phyloP scores from a whole-genome alignment of 2,888 invertebrate species.

The Cheilosia urbana region DNA sequence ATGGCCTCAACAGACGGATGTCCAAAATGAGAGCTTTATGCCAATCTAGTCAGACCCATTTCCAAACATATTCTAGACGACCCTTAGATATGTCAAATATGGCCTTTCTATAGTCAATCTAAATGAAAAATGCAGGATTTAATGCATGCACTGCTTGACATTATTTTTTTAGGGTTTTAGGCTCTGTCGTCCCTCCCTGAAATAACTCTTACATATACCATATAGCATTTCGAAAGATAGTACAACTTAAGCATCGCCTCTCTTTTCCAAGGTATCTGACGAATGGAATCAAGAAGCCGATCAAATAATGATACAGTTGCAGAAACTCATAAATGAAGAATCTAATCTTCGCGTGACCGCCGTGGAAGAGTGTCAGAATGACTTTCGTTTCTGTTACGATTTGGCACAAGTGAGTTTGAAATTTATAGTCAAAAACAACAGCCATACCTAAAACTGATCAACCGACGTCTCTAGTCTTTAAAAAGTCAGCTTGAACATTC shows the following conservation, averaged over 20 bases:
- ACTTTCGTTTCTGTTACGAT: slow-evolving; percentile 85
- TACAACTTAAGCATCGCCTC: background rate
- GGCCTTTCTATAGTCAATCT: no score
- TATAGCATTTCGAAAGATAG: background rate
- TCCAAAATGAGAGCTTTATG: no score
- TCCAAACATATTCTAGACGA: no score
- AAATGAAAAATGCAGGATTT: no score
- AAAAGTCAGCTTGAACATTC: slow-evolving; percentile 80
- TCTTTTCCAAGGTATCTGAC: slow-evolving; percentile 78
- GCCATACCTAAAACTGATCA: background rate
- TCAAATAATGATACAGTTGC: slow-evolving; percentile 83
- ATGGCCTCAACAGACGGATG: no score
- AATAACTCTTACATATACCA: no score
- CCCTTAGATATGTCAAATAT: no score
- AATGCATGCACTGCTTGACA: no score
- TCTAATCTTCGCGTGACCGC: slow-evolving; percentile 84
- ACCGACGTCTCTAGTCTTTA: slow-evolving; percentile 76
- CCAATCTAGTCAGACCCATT: no score
- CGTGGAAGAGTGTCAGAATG: slow-evolving; percentile 85
- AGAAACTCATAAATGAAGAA: slow-evolving; percentile 85
- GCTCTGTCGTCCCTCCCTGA: no score
- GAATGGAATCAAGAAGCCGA: slow-evolving; percentile 82
- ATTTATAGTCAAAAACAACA: background rate
- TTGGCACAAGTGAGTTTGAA: slow-evolving; percentile 82
- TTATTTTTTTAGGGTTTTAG: no score